These are phyloP conservation scores for Zoanthus sansibaricus DNA, from an alignment of 92 coral and sea anemone species.

Conservation along the genomic window DNA sequence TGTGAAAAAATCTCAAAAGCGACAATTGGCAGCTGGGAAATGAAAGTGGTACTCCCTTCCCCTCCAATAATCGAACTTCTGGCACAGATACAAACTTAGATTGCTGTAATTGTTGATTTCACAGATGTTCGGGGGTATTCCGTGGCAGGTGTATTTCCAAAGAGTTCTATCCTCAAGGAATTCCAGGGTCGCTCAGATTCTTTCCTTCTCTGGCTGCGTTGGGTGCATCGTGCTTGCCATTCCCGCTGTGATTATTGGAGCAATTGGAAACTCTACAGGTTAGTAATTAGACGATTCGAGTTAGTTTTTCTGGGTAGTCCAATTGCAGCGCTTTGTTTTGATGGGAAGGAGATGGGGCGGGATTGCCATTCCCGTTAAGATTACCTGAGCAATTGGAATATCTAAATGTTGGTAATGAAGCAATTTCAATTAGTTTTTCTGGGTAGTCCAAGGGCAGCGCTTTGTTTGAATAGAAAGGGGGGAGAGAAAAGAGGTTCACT, in stretches of 20 bases:
- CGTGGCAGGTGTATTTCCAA: constrained; percentile 44
- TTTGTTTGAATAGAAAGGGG: too few species aligned
- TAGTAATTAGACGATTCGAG: not conserved
- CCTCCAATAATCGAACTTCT: not conserved
- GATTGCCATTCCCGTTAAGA: too few species aligned
- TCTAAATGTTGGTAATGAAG: too few species aligned
- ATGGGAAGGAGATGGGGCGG: too few species aligned
- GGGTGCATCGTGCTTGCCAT: constrained; percentile 29
- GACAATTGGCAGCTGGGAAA: too few species aligned
- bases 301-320: not conserved
- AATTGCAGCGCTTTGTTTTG: too few species aligned
- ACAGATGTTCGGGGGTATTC: constrained; percentile 41
- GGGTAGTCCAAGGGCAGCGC: too few species aligned
- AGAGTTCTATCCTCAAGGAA: constrained; percentile 31
- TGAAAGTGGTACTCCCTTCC: not conserved
- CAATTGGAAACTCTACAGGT: constrained; percentile 41
- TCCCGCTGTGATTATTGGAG: constrained; percentile 34
- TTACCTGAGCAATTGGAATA: too few species aligned
- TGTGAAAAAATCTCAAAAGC: too few species aligned
- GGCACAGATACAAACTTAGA: not conserved
- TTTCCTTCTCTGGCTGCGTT: constrained; percentile 18
- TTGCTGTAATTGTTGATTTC: not conserved
- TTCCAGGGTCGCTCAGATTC: constrained; percentile 16
- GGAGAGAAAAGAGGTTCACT: too few species aligned
- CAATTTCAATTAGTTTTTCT: too few species aligned